Base-by-base conservation (phyloP, 2,888 invertebrate genomes). In the Thumatha senex region DNA sequence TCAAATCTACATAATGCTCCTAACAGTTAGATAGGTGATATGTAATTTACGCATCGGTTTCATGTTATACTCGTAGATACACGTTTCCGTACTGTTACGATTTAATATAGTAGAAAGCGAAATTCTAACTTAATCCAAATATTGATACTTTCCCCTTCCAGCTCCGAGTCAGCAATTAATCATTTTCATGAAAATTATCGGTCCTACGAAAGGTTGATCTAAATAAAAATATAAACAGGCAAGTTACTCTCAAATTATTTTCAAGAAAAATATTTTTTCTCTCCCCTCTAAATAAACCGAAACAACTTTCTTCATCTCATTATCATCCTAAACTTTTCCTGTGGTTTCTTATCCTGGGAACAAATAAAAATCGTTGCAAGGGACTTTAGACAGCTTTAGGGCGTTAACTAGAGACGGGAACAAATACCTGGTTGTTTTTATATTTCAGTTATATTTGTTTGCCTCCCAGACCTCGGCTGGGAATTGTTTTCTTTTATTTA, bases 221-320 rank as follows among this genome's bases (percentile, higher is more conserved):
- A 24, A 24, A 24, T 24, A 24, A 24, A 24, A 24, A 24, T 24
- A 24, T 24, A 24, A 24, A 24, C 18, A 24, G 18, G 18, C 18
- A 24, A 24, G 18, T 24, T 24, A 24, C 18, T 24, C 18, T 46
- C 43, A 54, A 63, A 60, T 61, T 61, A 58, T 57, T 55, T 61
- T 58, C 46, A 30, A 41, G 40, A 61, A 56, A 46, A 50, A 48
- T 55, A 47, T 48, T 47, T 30, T 53, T 48, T 58, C 38, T 49
- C 44, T 56, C 45, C 54, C 43, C 46, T 50, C 54, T 39, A 56
- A 64, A 61, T 54, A 54, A 57, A 58, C 53, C 49, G 43, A 55
- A 58, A 59, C 46, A 64, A 57, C 59, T 62, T 60, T 50, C 48
- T 54, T 47, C 51, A 49, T 62, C 65, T 65, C 65, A 65, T 65